Conservation (phyloP, 2,113 vertebrate species). For the Eulemur macaco region DNA sequence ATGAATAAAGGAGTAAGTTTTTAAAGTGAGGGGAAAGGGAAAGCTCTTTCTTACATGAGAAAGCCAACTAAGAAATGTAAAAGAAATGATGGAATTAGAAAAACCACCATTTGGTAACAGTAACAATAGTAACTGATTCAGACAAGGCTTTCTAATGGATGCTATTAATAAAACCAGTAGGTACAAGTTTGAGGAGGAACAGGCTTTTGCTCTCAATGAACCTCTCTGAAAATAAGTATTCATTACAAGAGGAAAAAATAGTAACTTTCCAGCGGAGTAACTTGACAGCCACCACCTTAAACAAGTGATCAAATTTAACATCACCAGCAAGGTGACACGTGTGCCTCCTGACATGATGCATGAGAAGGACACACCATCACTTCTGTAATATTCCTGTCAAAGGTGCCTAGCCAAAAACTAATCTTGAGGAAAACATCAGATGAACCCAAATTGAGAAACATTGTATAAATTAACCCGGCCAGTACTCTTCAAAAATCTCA, state of each 20-base stretch:
- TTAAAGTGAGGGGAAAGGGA: neutral
- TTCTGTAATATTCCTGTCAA: neutral
- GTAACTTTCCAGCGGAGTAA: neutral
- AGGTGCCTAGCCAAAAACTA: neutral
- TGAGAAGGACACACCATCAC: neutral
- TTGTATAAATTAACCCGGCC: neutral
- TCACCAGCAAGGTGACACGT: neutral
- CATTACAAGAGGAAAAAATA: neutral
- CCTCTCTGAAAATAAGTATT: neutral
- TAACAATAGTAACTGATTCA: neutral
- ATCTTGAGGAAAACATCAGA: neutral
- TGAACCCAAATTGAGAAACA: neutral
- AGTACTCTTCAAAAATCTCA: neutral
- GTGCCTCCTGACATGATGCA: neutral
- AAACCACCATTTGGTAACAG: neutral
- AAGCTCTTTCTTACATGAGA: neutral
- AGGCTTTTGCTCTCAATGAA: neutral
- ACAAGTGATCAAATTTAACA: neutral
- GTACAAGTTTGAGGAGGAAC: neutral
- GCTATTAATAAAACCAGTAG: neutral
- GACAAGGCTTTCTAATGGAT: neutral
- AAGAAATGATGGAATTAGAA: neutral
- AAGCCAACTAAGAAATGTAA: neutral
- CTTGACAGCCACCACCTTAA: neutral
- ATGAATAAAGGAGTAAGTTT: neutral